phyloP scores from a whole-genome alignment of 2,888 invertebrate genomes.

The Sinohyriopsis cumingii region DNA sequence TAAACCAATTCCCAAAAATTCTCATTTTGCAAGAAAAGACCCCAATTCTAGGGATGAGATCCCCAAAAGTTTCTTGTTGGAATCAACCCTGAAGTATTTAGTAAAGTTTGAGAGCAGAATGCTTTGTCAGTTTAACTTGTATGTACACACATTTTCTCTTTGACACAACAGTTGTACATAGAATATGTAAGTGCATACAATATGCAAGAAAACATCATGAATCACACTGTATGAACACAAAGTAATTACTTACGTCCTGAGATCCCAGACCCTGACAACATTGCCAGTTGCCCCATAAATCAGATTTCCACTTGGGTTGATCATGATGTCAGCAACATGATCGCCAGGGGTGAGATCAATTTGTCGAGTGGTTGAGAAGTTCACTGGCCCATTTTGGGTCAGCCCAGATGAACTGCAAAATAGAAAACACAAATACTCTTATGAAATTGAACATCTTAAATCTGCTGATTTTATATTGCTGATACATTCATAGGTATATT shows the following conservation, averaged over 20 bases:
- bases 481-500: too few relatives aligned
- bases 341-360: conserved; percentile 78
- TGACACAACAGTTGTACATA: too few relatives aligned
- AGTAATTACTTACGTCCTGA: conserved; percentile 75
- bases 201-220: not conserved
- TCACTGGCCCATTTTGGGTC: conserved; percentile 72
- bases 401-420: conserved; percentile 78
- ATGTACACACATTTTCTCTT: too few relatives aligned
- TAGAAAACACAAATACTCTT: not conserved
- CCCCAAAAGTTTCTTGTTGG: too few relatives aligned
- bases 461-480: too few relatives aligned
- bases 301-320: conserved; percentile 75
- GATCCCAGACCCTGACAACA: conserved; percentile 88
- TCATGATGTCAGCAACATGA: conserved; percentile 81
- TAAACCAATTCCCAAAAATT: too few relatives aligned
- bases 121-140: too few relatives aligned
- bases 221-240: not conserved
- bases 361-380: conserved; percentile 74
- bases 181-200: not conserved
- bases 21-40: too few relatives aligned
- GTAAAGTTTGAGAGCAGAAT: too few relatives aligned
- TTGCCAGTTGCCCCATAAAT: conserved; percentile 87
- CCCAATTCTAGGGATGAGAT: too few relatives aligned
- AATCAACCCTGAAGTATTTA: too few relatives aligned
- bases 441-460: not conserved